These are phyloP conservation scores for Synergus umbraculus DNA, from an alignment of 2,888 invertebrate genomes.

Conservation along the genomic window DNA sequence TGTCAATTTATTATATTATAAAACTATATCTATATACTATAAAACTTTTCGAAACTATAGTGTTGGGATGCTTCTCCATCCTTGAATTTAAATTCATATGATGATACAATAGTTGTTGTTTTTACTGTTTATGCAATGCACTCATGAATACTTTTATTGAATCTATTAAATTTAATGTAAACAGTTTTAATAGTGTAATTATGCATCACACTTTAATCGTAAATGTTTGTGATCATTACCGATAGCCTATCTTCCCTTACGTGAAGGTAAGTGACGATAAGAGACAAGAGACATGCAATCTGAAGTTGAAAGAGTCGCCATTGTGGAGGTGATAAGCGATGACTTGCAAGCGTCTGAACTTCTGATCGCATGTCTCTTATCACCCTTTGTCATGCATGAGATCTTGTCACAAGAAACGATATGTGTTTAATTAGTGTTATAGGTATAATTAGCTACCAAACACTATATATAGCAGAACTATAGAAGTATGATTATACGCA, in stretches of 20 bases:
- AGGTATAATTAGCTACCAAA: slow-evolving; percentile 26
- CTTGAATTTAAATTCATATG: no score
- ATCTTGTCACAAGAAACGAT: slow-evolving; percentile 33
- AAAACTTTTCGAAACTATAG: no score
- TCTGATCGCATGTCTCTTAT: slow-evolving; percentile 32
- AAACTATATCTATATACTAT: no score
- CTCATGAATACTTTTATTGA: neutral
- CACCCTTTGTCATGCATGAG: slow-evolving; percentile 28
- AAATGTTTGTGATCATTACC: slow-evolving; percentile 31
- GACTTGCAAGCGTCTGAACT: slow-evolving; percentile 21
- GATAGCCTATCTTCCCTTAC: slow-evolving; percentile 43
- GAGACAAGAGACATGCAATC: slow-evolving; percentile 34
- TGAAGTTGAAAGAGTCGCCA: slow-evolving; percentile 25
- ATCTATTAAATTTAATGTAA: neutral
- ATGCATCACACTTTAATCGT: neutral
- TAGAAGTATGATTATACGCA: neutral
- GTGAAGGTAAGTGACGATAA: slow-evolving; percentile 24
- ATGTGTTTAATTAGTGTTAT: slow-evolving; percentile 26
- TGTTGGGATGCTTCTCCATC: no score
- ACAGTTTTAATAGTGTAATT: neutral
- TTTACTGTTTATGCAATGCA: no score
- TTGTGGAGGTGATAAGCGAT: slow-evolving; percentile 19
- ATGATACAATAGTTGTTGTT: no score
- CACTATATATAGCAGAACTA: no score
- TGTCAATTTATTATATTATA: no score